Evolutionary conservation across 2,113 vertebrate genomes (phyloP), one percentile per base, ranked within the genome.

Genomic region (Apteryx mantelli): DNA sequence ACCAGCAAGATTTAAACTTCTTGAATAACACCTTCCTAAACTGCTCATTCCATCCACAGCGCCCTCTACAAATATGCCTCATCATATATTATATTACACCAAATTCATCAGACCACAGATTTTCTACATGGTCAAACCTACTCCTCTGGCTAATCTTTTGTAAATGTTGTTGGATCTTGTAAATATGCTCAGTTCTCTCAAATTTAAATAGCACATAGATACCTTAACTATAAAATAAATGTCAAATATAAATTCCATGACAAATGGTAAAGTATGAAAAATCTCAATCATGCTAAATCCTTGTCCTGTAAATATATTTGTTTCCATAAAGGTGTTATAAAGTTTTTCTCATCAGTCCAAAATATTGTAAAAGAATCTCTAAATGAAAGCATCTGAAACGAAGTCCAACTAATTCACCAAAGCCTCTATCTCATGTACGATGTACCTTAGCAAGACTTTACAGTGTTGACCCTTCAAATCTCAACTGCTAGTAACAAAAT

Each of bases 371-470:
- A 75, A 93, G 30, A 69, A 74, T 40, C 34, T 95, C 82, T 86
- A 81, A 64, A 58, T 9, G 5, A 66, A 75, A 69, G 53, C 42
- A 87, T 68, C 81, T 79, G 84, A 65, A 91, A 86, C 48, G 87
- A 38, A 38, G 74, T 92, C 89, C 86, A 84, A 17, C 30, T 75
- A 64, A 92, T 83, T 60, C 86, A 66, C 50, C 44, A n/a, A 86
- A 93, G 86, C 84, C 14, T 75, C 34, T 30, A 79, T 75, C 83
- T 84, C 69, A 77, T 55, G 91, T 64, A 52, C 28, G 73, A 64
- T 93, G 21, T 83, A 55, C 77, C 77, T 92, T 66, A 88, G 48
- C 2, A 7, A 86, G 83, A 84, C 89, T 83, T 95, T 93, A 83
- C 18, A 66, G 74, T 21, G 61, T 26, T 36, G 42, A 92, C 58